Conservation (phyloP, 2,797 vertebrate genomes). For the Lagodon rhomboides region DNA sequence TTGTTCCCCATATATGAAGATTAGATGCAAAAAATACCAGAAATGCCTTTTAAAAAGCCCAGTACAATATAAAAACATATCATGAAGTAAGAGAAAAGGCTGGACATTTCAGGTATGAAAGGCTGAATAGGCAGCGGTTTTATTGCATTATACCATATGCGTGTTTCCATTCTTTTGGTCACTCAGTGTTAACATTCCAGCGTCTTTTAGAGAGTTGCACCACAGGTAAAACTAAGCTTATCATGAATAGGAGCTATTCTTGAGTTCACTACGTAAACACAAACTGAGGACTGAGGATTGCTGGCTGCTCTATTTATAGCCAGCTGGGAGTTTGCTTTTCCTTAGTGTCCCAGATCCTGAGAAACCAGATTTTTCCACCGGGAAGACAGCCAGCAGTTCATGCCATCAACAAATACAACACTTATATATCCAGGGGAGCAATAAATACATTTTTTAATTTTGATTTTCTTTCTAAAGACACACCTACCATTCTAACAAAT, state of each 20-base stretch:
- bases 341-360: conserved; percentile 69
- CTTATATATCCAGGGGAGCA: conserved; percentile 33
- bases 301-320: conserved; percentile 73
- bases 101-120: background rate
- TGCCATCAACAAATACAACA: conserved; percentile 65
- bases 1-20: background rate
- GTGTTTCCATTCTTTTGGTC: background rate
- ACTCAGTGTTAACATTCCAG: conserved; percentile 8
- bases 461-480: background rate
- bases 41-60: background rate
- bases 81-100: background rate
- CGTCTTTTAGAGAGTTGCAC: background rate
- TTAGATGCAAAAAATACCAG: background rate
- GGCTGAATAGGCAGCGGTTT: background rate
- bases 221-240: conserved; percentile 41
- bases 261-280: conserved; percentile 55
- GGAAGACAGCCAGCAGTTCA: conserved; percentile 60
- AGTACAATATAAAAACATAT: background rate
- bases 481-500: conserved; percentile 24
- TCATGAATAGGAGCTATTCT: conserved; percentile 52
- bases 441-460: too few species aligned
- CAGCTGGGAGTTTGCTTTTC: conserved; percentile 61
- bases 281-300: conserved; percentile 43
- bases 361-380: conserved; percentile 70
- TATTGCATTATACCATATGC: background rate